Conservation (phyloP, 2,113 vertebrate genomes). For the Austrofundulus limnaeus region DNA sequence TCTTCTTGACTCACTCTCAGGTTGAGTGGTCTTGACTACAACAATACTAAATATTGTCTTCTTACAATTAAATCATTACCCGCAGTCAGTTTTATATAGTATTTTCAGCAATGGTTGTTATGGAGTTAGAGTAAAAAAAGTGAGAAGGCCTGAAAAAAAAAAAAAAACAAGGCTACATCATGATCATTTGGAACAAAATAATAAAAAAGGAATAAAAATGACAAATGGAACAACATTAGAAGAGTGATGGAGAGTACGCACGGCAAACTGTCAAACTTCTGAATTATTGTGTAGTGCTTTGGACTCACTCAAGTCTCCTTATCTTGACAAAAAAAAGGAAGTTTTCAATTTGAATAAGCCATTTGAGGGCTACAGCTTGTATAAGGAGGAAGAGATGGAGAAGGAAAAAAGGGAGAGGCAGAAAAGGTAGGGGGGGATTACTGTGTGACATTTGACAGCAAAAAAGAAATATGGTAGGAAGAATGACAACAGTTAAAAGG, state of each 20-base stretch:
- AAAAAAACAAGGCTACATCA: neutral
- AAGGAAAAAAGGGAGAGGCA: slow-evolving; percentile 44
- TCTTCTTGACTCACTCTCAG: no score
- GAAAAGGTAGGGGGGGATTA: slow-evolving; percentile 64
- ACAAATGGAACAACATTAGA: slow-evolving; percentile 25
- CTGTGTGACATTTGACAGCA: slow-evolving; percentile 47
- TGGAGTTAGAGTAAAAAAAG: slow-evolving; percentile 42
- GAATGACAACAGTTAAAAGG: slow-evolving; percentile 45
- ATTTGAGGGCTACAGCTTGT: slow-evolving; percentile 52
- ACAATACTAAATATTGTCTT: no score
- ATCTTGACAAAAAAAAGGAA: slow-evolving; percentile 57
- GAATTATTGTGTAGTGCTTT: slow-evolving; percentile 42
- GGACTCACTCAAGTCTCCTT: slow-evolving; percentile 49
- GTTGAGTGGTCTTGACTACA: no score
- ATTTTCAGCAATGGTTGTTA: slow-evolving; percentile 15
- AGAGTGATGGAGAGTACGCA: slow-evolving; percentile 30
- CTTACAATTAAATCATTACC: neutral
- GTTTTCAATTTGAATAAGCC: slow-evolving; percentile 70
- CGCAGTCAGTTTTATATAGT: neutral
- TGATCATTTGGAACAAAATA: slow-evolving; percentile 3
- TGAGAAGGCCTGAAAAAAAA: slow-evolving; percentile 15
- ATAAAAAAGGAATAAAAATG: slow-evolving; percentile 18
- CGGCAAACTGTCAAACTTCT: slow-evolving; percentile 51
- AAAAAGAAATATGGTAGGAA: slow-evolving; percentile 29
- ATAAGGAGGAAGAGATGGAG: slow-evolving; percentile 44